phyloP scores from a whole-genome alignment of 1,140 invertebrate species.

The Drosophila watanabei region DNA sequence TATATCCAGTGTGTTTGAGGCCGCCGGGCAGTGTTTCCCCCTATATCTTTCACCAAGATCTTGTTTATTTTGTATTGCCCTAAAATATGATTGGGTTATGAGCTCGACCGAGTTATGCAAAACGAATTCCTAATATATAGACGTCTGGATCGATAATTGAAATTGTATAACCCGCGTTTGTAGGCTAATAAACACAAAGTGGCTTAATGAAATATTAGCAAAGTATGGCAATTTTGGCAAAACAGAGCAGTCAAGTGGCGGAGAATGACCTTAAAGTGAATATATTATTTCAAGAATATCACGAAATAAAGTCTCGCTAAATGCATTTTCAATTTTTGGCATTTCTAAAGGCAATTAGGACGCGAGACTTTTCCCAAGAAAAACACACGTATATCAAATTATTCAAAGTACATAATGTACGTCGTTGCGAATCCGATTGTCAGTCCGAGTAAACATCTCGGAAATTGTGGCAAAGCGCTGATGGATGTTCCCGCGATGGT shows the following conservation, averaged over 20 bases:
- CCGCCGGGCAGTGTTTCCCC: conserved; percentile 23
- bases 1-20: conserved; percentile 57
- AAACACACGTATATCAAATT: conserved; percentile 26
- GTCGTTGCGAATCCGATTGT: conserved; percentile 14
- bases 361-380: conserved; percentile 55
- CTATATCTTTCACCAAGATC: conserved; percentile 17
- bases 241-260: conserved; percentile 18
- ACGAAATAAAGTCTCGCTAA: conserved; percentile 30
- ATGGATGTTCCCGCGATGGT: conserved; percentile 33
- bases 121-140: conserved; percentile 9
- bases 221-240: conserved; percentile 42
- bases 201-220: conserved; percentile 19
- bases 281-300: conserved; percentile 27
- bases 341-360: conserved; percentile 53
- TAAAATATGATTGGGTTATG: conserved; percentile 46
- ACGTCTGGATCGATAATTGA: conserved; percentile 45
- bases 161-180: conserved; percentile 26
- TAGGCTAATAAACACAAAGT: conserved; percentile 27
- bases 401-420: conserved; percentile 46
- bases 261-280: background rate
- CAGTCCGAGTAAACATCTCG: conserved; percentile 34
- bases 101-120: conserved; percentile 12
- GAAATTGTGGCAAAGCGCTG: conserved; percentile 14
- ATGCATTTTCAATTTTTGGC: conserved; percentile 60
- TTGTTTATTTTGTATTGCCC: conserved; percentile 38